Evolutionary conservation across 1,140 invertebrate species (phyloP).

Genomic region (Tetramorium parvispinum): DNA sequence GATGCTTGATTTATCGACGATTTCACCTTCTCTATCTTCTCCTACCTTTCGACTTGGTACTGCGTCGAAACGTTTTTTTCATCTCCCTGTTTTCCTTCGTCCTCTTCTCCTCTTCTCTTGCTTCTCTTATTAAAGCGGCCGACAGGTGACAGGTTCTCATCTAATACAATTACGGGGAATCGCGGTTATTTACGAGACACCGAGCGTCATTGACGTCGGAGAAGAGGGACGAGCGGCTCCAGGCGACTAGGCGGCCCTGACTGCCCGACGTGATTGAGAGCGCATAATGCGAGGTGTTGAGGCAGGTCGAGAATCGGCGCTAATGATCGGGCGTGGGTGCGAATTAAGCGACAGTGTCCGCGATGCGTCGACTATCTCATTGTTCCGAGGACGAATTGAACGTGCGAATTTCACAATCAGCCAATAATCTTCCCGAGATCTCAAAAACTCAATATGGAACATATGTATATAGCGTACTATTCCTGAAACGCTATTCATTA

Average conservation of each 20-base stretch:
- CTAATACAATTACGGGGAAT: slow-evolving; percentile 83
- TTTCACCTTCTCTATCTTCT: slow-evolving; percentile 33
- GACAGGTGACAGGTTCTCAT: slow-evolving; percentile 79
- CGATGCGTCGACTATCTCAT: slow-evolving; percentile 48
- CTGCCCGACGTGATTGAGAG: slow-evolving; percentile 80
- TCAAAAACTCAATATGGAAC: too few relatives aligned
- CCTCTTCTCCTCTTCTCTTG: too few relatives aligned
- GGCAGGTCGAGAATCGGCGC: slow-evolving; percentile 76
- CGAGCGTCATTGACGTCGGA: slow-evolving; percentile 72
- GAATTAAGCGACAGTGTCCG: slow-evolving; percentile 75
- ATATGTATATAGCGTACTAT: too few relatives aligned
- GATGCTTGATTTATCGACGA: slow-evolving; percentile 76
- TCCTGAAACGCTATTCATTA: too few relatives aligned
- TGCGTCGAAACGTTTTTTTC: neutral
- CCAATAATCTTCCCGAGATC: neutral
- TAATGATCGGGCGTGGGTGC: slow-evolving; percentile 83
- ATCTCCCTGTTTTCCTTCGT: slow-evolving; percentile 8
- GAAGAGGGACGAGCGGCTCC: slow-evolving; percentile 46
- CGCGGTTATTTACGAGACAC: slow-evolving; percentile 80
- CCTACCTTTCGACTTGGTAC: slow-evolving; percentile 6
- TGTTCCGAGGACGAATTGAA: slow-evolving; percentile 24
- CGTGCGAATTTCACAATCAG: neutral
- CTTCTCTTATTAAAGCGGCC: slow-evolving; percentile 15
- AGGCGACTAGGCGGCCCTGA: slow-evolving; percentile 64
- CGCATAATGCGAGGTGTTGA: slow-evolving; percentile 83